Evolutionary conservation across 2,113 vertebrate species (phyloP).

Genomic region (Sakesphorus luctuosus): DNA sequence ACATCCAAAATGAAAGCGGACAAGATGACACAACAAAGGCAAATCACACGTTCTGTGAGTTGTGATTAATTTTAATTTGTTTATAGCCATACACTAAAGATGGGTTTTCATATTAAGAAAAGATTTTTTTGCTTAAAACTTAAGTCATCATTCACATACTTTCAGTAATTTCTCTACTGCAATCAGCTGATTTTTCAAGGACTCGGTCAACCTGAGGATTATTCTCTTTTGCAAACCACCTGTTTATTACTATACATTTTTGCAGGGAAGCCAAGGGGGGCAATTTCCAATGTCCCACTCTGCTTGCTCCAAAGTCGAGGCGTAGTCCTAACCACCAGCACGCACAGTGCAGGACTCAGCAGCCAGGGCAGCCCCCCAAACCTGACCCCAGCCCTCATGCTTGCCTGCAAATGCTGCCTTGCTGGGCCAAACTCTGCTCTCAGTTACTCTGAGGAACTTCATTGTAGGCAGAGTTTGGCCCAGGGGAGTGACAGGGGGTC

Average conservation of each 20-base stretch:
- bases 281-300: not conserved
- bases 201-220: conserved; percentile 18
- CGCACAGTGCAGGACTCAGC: not conserved
- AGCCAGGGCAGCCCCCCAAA: not conserved
- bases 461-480: conserved; percentile 30
- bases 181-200: conserved; percentile 30
- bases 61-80: conserved; percentile 74
- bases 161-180: conserved; percentile 12
- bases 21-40: conserved; percentile 50
- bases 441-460: conserved; percentile 15
- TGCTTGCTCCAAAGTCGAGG: rapidly evolving
- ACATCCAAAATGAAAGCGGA: not conserved
- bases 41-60: conserved; percentile 54
- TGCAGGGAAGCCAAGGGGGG: not conserved
- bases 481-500: not conserved
- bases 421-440: conserved; percentile 15
- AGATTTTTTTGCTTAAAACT: conserved; percentile 18
- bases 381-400: not conserved
- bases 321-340: not conserved
- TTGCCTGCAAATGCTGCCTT: not conserved
- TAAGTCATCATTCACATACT: conserved; percentile 31
- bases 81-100: conserved; percentile 73
- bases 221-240: not conserved
- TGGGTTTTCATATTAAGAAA: conserved; percentile 52
- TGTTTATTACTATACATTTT: not conserved